These are phyloP conservation scores for Erebia epiphron DNA, from an alignment of 2,888 invertebrate genomes.

Conservation along the genomic window DNA sequence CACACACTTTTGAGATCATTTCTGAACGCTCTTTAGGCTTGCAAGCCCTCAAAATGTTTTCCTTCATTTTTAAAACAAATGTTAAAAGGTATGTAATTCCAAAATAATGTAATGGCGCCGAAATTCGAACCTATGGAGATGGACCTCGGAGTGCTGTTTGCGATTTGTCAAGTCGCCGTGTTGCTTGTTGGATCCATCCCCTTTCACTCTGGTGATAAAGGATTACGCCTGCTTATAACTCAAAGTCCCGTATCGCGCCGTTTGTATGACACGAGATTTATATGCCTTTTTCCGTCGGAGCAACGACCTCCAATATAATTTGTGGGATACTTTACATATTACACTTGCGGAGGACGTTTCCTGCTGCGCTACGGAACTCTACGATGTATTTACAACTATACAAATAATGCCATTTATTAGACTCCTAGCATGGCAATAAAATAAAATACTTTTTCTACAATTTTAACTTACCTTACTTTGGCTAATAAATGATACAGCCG, in stretches of 20 bases:
- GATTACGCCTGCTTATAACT: conserved; percentile 9
- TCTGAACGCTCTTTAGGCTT: no score
- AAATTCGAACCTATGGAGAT: no score
- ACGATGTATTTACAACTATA: background rate
- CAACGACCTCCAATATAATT: background rate
- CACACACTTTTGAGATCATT: no score
- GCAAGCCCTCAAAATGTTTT: no score
- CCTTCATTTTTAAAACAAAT: no score
- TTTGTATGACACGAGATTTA: conserved; percentile 14
- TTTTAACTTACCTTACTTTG: no score
- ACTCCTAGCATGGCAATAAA: no score
- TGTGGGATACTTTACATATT: background rate
- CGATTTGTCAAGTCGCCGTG: background rate
- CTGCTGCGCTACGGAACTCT: background rate
- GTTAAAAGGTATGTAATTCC: no score
- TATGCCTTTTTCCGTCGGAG: background rate
- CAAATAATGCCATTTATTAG: background rate
- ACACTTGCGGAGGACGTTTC: background rate
- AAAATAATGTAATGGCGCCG: no score
- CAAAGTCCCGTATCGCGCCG: conserved; percentile 6
- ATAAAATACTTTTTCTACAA: no score
- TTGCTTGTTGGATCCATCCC: background rate
- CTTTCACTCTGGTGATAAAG: conserved; percentile 12
- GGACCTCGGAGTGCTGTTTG: no score
- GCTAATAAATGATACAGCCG: no score